Evolutionary conservation across 2,888 invertebrate species (phyloP), one percentile per base, ranked within the genome.

Genomic region (Corbicula japonica): DNA sequence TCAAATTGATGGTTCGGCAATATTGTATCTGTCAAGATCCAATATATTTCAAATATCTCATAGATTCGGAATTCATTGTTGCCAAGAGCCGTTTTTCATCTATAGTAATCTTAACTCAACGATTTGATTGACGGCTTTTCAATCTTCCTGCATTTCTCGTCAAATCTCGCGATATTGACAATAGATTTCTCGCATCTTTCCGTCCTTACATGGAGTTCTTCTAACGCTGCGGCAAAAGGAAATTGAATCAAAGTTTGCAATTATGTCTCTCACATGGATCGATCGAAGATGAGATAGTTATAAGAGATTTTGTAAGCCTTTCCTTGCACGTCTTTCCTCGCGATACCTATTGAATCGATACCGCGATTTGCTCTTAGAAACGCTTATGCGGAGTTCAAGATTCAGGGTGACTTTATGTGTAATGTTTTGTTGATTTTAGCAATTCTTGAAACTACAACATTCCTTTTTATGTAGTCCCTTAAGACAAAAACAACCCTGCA

Each of bases 241-340:
- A 77, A 77, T 77, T 72, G 77, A 77, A 77, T 77, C 77, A 77
- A 77, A 77, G 72, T 63, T 72, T 68, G 72, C 62, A 77, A 77
- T 77, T 77, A 77, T 73, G 62, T 38, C 77, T 56, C 61, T 52
- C 56, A 60, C 35, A 48, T n/a, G 30, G 34, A 76, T 76, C 71
- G 71, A 76, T 76, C 76, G 65, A 35, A 41, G 35, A 52, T 35
- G 50, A 60, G 35, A 66, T 12, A 38, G 28, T n/a, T n/a, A n/a
- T n/a, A n/a, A n/a, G n/a, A n/a, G n/a, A n/a, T n/a, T n/a, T n/a
- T n/a, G n/a, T n/a, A n/a, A n/a, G n/a, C n/a, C n/a, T n/a, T n/a
- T n/a, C n/a, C n/a, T n/a, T n/a, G n/a, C n/a, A n/a, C n/a, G n/a
- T n/a, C n/a, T n/a, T n/a, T n/a, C n/a, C n/a, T n/a, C n/a, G n/a